Evolutionary conservation across 2,888 invertebrate genomes (phyloP).

Genomic region (Lasioglossum zephyrum): DNA sequence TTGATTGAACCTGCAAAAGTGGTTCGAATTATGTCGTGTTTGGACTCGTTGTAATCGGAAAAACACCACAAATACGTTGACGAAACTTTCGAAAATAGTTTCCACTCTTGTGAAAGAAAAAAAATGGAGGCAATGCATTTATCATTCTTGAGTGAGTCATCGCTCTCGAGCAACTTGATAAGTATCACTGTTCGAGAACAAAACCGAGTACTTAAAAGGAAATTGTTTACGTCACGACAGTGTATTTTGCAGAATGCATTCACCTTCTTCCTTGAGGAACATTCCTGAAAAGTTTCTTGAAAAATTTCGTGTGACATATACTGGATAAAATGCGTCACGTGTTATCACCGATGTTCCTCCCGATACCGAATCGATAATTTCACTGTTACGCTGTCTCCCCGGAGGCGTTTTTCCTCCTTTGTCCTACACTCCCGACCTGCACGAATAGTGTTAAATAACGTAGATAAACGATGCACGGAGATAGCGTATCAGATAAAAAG

Average conservation of each 20-base stretch:
- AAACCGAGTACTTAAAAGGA: not conserved
- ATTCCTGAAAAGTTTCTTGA: not conserved
- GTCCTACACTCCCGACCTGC: not conserved
- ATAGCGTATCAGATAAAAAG: slow-evolving; percentile 22
- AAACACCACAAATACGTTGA: not conserved
- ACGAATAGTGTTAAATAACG: not conserved
- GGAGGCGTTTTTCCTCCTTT: not conserved
- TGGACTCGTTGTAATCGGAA: not conserved
- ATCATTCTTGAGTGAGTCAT: not conserved
- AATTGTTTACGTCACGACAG: not conserved
- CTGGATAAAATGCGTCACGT: not conserved
- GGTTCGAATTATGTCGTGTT: not conserved
- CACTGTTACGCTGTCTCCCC: not conserved
- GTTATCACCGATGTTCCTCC: slow-evolving; percentile 8
- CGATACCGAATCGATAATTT: slow-evolving; percentile 27
- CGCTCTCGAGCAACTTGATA: not conserved
- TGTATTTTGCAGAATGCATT: not conserved
- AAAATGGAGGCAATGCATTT: not conserved
- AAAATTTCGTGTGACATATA: not conserved
- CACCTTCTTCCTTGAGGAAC: not conserved
- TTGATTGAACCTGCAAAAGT: not conserved
- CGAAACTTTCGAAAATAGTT: not conserved
- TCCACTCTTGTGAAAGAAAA: not conserved
- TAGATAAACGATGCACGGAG: not conserved
- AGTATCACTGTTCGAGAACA: not conserved